Percentiles rank a stretch among this genome's conserved stretches.
Conservation (phyloP, 1,140 invertebrate species). For the Psilanteris sp. region DNA sequence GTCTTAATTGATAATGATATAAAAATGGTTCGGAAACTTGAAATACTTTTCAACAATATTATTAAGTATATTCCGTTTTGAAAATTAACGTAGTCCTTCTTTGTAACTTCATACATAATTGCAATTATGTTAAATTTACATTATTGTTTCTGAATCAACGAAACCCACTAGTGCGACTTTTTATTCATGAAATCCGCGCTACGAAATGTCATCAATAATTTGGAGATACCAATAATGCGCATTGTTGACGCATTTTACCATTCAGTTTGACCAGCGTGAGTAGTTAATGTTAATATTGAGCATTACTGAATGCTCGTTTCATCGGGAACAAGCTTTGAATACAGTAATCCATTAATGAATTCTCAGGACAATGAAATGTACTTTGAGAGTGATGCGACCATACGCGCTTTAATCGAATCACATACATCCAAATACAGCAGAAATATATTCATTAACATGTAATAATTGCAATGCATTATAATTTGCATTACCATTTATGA, state of each 20-base stretch:
- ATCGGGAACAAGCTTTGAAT: conserved; percentile 24
- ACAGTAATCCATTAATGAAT: conserved; percentile 49
- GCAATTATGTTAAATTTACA: too few relatives aligned
- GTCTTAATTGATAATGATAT: too few relatives aligned
- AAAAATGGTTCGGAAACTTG: too few relatives aligned
- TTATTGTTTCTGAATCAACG: too few relatives aligned
- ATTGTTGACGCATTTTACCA: conserved; percentile 36
- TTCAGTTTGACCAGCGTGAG: conserved; percentile 22
- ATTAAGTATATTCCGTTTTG: too few relatives aligned
- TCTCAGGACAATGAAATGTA: conserved; percentile 51
- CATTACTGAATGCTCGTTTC: conserved; percentile 17
- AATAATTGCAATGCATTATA: background rate
- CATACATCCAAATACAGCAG: conserved; percentile 6
- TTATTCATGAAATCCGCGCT: conserved; percentile 1
- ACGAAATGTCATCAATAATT: conserved; percentile 25
- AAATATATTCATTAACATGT: background rate
- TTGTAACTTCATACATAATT: too few relatives aligned
- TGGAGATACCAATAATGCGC: conserved; percentile 11
- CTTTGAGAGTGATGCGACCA: conserved; percentile 14
- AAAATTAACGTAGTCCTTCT: too few relatives aligned
- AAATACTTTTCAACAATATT: too few relatives aligned
- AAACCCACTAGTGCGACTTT: conserved; percentile 5
- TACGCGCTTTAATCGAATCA: conserved; percentile 17
- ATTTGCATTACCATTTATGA: too few relatives aligned
- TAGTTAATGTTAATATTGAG: conserved; percentile 48